Evolutionary conservation across 2,888 invertebrate species (phyloP), one percentile per base, ranked within the genome.

Genomic region (Nipponacmea schrenckii): DNA sequence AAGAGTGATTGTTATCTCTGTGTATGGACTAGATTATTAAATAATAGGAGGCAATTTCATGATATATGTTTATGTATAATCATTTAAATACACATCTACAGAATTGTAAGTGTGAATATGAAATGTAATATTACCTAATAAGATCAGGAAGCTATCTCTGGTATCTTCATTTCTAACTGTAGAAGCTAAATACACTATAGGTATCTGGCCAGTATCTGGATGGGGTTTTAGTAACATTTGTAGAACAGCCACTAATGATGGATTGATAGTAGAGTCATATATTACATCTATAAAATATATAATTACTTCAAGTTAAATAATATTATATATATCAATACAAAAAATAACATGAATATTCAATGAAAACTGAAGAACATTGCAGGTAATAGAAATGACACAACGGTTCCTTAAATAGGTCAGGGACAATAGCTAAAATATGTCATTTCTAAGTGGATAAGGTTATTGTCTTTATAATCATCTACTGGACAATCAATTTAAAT

Each of bases 131-230:
- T 74, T 75, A 86, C 86, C 83, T 62, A 86, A 73, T 44, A 80
- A 76, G 62, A 83, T 79, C 1, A 86, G 78, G 67, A 86, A 86
- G 66, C 79, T 79, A 69, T 86, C 85, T 46, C 85, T 73, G 0
- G 85, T 85, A 70, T 84, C 84, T 73, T 85, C 84, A 74, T 83
- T 84, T 15, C 86, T 74, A 39, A 86, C 80, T 0, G 86, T 84
- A 14, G 85, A 85, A 4, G 85, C 83, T 20, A 82, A 74, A 64
- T 79, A 85, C 2, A 85, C 85, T 14, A 78, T 67, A 5, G 81
- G 79, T 15, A 73, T 73, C n/a, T 70, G 68, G 50, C 76, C 72
- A 8, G 68, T 62, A 31, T 74, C 71, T 1, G 67, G 56, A 15
- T 67, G 64, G 24, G 68, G 46, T 10, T 71, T 64, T 31, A 84